Base-by-base conservation (phyloP, 2,113 vertebrate genomes). In the Phalacrocorax carbo region DNA sequence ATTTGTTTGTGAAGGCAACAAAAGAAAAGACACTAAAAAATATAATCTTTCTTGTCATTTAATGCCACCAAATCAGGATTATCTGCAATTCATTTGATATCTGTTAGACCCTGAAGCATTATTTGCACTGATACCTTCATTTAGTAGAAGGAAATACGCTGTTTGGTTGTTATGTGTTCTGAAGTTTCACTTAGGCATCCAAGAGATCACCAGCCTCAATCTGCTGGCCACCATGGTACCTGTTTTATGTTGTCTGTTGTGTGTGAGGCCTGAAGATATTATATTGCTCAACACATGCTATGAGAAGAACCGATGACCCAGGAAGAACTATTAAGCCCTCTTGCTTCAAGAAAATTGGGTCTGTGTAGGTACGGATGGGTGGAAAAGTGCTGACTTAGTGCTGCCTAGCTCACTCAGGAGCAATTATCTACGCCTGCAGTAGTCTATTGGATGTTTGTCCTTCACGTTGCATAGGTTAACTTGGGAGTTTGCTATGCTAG, bases 101-200 rank as follows among this genome's bases (percentile, higher is more conserved):
- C 62, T 87, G 29, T 90, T 95, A 82, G 81, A 81, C 21, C 42
- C 58, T 77, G 64, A 94, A 90, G 38, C 60, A 42, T 89, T 91
- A 48, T 80, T 86, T 95, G 55, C 30, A 46, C 54, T 58, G 21
- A 29, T 62, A 64, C 34, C 29, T 81, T 71, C 64, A 71, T 80
- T 84, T 66, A 94, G 48, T 26, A 44, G 68, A 70, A 87, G 34
- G 75, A 82, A 85, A 93, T 48, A 49, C 34, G 11, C n/a, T 82
- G 3, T 54, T 69, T 65, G 18, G 13, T 66, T 68, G 32, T 29
- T 90, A 30, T 7, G 9, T 54, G n/a, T 77, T 70, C 61, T 87
- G 48, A 64, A 6, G 54, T 81, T 75, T 84, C 57, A 66, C 40
- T 78, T 46, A 32, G 64, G 64, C 40, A 40, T 30, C 38, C 34